Evolutionary conservation across 1,140 invertebrate species (phyloP).

Genomic region (Drosophila parvula): DNA sequence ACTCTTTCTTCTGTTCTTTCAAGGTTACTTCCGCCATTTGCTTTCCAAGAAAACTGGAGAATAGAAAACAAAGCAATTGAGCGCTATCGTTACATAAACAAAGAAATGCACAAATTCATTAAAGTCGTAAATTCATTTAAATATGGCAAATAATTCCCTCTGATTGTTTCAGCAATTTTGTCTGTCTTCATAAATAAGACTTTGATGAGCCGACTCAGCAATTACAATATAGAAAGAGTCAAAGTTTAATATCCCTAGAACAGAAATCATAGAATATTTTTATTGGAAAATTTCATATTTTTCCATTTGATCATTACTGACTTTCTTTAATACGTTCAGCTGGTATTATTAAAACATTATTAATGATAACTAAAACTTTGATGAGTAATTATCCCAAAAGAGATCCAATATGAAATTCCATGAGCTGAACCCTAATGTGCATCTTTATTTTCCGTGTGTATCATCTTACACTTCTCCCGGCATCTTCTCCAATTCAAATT

Average conservation of each 20-base stretch:
- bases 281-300: not conserved
- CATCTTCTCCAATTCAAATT: slow-evolving; percentile 50
- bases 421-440: not conserved
- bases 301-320: not conserved
- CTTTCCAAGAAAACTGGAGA: slow-evolving; percentile 28
- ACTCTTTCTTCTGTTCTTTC: slow-evolving; percentile 1
- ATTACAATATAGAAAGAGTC: slow-evolving; percentile 5
- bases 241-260: slow-evolving; percentile 16
- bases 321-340: not conserved
- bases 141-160: slow-evolving; percentile 35
- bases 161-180: slow-evolving; percentile 47
- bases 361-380: not conserved
- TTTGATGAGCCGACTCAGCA: slow-evolving; percentile 56
- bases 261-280: not conserved
- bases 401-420: slow-evolving; percentile 1
- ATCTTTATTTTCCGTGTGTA: slow-evolving; percentile 19
- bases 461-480: slow-evolving; percentile 25
- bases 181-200: slow-evolving; percentile 44
- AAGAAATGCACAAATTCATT: slow-evolving; percentile 20
- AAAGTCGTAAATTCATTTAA: slow-evolving; percentile 74
- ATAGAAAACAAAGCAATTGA: slow-evolving; percentile 68
- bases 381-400: not conserved
- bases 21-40: not conserved
- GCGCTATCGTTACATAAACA: slow-evolving; percentile 30
- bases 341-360: not conserved